A percentile compares a stretch with the other conserved stretches of the same genome.
Conservation (phyloP, 1,140 invertebrate species). For the Anoplolepis gracilipes region DNA sequence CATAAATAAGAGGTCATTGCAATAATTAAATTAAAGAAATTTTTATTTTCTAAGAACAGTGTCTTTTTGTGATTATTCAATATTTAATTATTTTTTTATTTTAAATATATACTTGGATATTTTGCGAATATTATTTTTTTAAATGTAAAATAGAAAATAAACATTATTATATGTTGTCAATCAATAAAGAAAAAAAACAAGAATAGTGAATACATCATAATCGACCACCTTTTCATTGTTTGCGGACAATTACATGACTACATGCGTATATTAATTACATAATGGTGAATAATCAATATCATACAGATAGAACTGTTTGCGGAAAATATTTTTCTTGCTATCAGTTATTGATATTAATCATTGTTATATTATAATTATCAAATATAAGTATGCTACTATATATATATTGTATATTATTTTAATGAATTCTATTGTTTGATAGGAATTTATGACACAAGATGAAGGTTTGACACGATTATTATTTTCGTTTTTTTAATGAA, state of each 20-base stretch:
- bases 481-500: background rate
- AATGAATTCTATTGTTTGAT: background rate
- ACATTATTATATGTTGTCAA: background rate
- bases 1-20: background rate
- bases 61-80: background rate
- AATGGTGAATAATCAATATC: background rate
- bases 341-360: background rate
- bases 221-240: background rate
- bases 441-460: no score
- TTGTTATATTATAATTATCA: background rate
- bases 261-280: background rate
- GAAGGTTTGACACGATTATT: background rate
- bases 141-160: no score
- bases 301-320: background rate
- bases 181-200: background rate
- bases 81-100: no score
- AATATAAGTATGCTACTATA: background rate
- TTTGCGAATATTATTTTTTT: no score
- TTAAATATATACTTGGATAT: no score
- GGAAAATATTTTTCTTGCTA: background rate
- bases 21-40: background rate
- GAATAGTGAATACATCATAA: background rate
- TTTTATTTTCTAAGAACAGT: background rate
- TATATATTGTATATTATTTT: background rate
- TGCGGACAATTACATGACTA: background rate